Percentiles rank a stretch among this genome's conserved stretches.
Conservation (phyloP, 2,888 invertebrate species). For the Ormyrus thymus region DNA sequence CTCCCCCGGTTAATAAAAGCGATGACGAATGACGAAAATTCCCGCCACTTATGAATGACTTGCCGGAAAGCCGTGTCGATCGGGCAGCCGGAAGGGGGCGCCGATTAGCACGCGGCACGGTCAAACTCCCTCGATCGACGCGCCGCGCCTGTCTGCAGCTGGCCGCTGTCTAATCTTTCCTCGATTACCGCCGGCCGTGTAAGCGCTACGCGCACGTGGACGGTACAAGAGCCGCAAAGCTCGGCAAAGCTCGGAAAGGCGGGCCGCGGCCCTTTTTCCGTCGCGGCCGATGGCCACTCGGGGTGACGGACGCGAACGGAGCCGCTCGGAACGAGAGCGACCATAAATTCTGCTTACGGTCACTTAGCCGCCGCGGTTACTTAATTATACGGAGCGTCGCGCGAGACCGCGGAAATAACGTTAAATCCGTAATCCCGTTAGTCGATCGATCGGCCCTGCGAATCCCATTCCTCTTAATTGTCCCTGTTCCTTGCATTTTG, state of each 20-base stretch:
- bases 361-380: slow-evolving; percentile 50
- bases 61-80: slow-evolving; percentile 64
- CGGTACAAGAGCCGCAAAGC: slow-evolving; percentile 3
- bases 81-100: neutral
- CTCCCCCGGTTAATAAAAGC: slow-evolving; percentile 30
- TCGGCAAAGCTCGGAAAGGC: neutral
- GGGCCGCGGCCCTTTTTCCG: neutral
- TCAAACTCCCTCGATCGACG: neutral
- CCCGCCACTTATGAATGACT: slow-evolving; percentile 70
- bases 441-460: slow-evolving; percentile 68
- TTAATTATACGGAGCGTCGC: slow-evolving; percentile 46
- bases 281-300: neutral
- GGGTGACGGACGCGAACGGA: slow-evolving; percentile 25
- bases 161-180: slow-evolving; percentile 69
- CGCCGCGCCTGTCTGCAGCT: slow-evolving; percentile 59
- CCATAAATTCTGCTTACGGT: slow-evolving; percentile 55
- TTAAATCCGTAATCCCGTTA: slow-evolving; percentile 67
- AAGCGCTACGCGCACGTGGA: slow-evolving; percentile 52
- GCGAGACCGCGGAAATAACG: slow-evolving; percentile 64
- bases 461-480: slow-evolving; percentile 69
- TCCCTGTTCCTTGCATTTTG: slow-evolving; percentile 53
- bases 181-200: slow-evolving; percentile 65
- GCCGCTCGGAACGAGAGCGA: slow-evolving; percentile 17
- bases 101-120: slow-evolving; percentile 31
- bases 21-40: slow-evolving; percentile 56